Base-by-base conservation (phyloP, 2,888 invertebrate species). In the Augiades crinisus region DNA sequence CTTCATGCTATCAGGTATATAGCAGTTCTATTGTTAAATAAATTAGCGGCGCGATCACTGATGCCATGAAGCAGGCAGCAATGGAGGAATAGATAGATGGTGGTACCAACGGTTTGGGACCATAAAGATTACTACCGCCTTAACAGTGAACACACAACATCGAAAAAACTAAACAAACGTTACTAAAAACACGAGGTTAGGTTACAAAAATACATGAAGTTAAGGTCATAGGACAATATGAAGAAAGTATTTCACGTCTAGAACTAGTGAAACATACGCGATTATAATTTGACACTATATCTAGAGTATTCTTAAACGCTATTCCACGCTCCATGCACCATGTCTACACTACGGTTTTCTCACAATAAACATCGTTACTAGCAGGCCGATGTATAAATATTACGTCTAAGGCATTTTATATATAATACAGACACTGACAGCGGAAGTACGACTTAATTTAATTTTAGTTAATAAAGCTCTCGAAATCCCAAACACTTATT, bases 301-400 rank as follows among this genome's bases (percentile, higher is more conserved):
- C 40, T 40, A 43, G 10, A 16, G 10, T 43, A 43, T 36, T 16
- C 44, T 51, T 44, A 43, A 51, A 59, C 47, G 21, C 67, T 80
- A 75, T 68, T 70, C 75, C 73, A 79, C 68, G 60, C 72, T 71
- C 69, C 75, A 74, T 74, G 70, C 77, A 73, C 73, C 76, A 63
- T 65, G 49, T 52, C 55, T 56, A 58, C 37, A 17, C 53, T 37
- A 56, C 36, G 33, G 43, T 17, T 65, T 62, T 64, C 71, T 73
- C 55, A 43, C 67, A 72, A 72, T 64, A 56, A 54, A 53, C 53
- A 55, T 55, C 55, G 40, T 53, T 56, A 45, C 58, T 63, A 54
- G 41, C 54, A 57, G 40, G 43, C 27, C 50, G 30, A 43, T 36
- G 34, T 27, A 34, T 34, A 33, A 46, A 34, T 40, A 49, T 47